Percentiles rank a stretch among this genome's conserved stretches.
These are phyloP conservation scores for Ivindomyrus marchei DNA, from an alignment of 2,113 vertebrate species.

Conservation along the genomic window DNA sequence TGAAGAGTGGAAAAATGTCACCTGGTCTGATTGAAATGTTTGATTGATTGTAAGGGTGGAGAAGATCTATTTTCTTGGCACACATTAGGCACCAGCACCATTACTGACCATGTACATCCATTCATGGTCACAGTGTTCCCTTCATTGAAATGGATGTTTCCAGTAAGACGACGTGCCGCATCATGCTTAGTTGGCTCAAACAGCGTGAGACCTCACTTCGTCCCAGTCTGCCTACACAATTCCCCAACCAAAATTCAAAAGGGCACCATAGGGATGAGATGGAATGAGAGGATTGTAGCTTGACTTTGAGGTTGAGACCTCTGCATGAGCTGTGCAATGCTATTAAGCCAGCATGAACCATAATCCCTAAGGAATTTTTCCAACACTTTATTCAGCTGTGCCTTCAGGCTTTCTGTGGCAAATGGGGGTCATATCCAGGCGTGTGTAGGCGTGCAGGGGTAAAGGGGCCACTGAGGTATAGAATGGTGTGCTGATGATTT, in stretches of 20 bases:
- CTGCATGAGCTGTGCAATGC: neutral
- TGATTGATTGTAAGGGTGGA: neutral
- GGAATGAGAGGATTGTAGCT: neutral
- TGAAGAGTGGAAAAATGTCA: neutral
- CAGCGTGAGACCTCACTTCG: neutral
- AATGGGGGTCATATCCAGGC: neutral
- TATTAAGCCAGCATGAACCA: neutral
- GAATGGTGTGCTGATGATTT: no score
- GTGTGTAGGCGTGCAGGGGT: neutral
- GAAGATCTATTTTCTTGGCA: neutral
- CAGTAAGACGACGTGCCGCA: neutral
- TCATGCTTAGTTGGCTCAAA: neutral
- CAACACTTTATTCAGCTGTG: neutral
- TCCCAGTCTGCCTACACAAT: neutral
- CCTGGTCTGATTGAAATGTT: no score
- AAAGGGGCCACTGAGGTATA: neutral
- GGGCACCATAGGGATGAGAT: neutral
- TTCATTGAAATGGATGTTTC: neutral
- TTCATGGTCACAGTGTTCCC: neutral
- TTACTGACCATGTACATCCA: neutral
- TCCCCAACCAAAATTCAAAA: neutral
- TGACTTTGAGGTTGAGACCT: neutral
- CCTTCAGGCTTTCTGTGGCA: neutral
- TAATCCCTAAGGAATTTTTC: neutral
- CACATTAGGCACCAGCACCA: neutral